Base-by-base conservation (phyloP, 2,113 vertebrate species). In the Sander lucioperca region DNA sequence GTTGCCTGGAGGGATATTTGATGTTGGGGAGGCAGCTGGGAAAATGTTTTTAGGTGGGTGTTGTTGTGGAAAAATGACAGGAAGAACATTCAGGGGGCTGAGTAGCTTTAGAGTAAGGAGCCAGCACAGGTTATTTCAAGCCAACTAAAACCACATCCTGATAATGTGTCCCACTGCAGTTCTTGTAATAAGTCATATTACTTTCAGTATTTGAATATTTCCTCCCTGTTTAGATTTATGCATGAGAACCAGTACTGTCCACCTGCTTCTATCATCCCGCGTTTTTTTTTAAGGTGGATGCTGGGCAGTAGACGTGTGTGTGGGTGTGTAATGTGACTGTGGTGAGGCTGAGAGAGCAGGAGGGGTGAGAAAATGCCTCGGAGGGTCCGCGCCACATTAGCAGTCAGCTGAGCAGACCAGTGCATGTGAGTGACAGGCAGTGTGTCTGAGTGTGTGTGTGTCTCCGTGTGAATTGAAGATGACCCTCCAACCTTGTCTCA, bases 401-500 rank as follows among this genome's bases (percentile, higher is more conserved):
- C 87, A 92, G 89, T 91, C 91, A 78, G 79, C 57, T 83, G 74
- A 77, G 88, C 75, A 79, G 73, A 59, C 61, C 59, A 25, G 50
- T 76, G 80, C 65, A 47, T 82, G 84, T 81, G 88, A 91, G 80
- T 91, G 89, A 86, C 86, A 89, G 83, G 75, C 58, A 64, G 67
- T 65, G 79, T 63, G 77, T 79, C 8, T 77, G 61, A 8, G 82
- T 19, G 45, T 43, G 66, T 67, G 54, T 71, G 23, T 65, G 78
- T 33, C 6, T 81, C 56, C 77, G 62, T 78, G 86, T 73, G 75
- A 74, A 74, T 81, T 77, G 73, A 88, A 86, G 84, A 83, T 88
- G 88, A 92, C 86, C 91, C 82, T 86, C 78, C 86, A 90, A 89
- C 88, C 88, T 88, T 91, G 86, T 76, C 79, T 90, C 80, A 83